Base-by-base conservation (phyloP, 1,140 invertebrate genomes). In the Solenopsis fugax region DNA sequence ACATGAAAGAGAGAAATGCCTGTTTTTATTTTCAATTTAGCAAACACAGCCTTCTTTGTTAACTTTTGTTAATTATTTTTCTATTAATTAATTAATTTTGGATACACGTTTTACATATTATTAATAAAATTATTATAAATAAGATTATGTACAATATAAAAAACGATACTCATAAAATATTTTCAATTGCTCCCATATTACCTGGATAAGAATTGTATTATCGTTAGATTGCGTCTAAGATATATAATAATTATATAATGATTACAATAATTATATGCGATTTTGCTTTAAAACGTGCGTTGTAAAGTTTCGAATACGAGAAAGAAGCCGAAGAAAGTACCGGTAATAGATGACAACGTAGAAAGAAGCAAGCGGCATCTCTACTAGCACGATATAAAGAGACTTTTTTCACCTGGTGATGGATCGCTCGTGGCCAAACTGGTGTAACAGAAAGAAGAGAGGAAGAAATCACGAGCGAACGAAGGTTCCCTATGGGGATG, bases 391-490 rank as follows among this genome's bases (percentile, higher is more conserved):
- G 91, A 90, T 92, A 92, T 92, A 91, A 87, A 92, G 88, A 91
- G 89, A 90, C 85, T 93, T 94, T 92, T 93, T 93, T 92, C 88
- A 90, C 91, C 45, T 72, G 67, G 87, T 88, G 89, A 92, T 92
- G 89, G 88, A 93, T 93, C 88, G 91, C 86, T 90, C 86, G 72
- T 77, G 82, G 82, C 88, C 87, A 86, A 92, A 92, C 89, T 88
- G 78, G 89, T 87, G 87, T 90, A 92, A 88, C 86, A 86, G 88
- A 92, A 92, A 93, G 89, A 90, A 90, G 85, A 89, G 86, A 87
- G 87, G 89, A 93, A 94, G 92, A 94, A 93, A 93, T 93, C 92
- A 92, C 90, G 93, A 92, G 78, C 85, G 90, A 92, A 92, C 89
- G 90, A 82, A 88, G 75, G 89, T 92, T 92, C 92, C 93, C 93